Evolutionary conservation across 64 coral and sea anemone genomes (phyloP), one percentile per base, ranked within the genome.

Genomic region (Platygyra sinensis): DNA sequence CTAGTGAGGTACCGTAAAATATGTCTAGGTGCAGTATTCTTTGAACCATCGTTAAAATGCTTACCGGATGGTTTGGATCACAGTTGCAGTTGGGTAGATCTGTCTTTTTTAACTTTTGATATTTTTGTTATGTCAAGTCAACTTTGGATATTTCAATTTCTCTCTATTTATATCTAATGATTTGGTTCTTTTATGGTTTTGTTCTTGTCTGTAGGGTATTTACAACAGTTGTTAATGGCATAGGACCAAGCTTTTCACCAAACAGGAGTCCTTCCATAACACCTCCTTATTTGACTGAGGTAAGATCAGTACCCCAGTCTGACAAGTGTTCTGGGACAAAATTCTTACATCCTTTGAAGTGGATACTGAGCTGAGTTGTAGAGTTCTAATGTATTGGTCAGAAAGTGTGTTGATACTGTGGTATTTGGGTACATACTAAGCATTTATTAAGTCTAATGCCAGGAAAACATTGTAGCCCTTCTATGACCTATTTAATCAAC

Each of bases 161-260:
- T 80, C 55, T 80, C 6, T 10, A n/a, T 20, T 57, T 80, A 52
- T 20, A 24, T 80, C n/a, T 38, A 39, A 19, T 51, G 15, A 52
- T 27, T 50, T 42, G n/a, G 42, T 30, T 9, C 13, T 79, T 46
- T 61, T 59, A 20, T 30, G 7, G 0, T 30, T 42, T 5, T 50
- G 15, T 22, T 73, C 18, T 60, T 20, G 10, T 74, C 32, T 51
- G 25, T 59, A 96, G 97, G 60, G 97, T 99, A 12, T 94, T 99
- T 36, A 99, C 91, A 59, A 99, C 97, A 63, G 97, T 99, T 61
- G 91, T 99, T 36, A 94, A 91, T 86, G 97, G 97, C 50, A 99
- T 99, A 33, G 97, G 97, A 74, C 80, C 86, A 28, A 93, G 80
- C 79, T 99, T 99, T 86, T 92, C 97, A 42, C 97, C 97, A 86